A percentile compares a stretch with the other conserved stretches of the same genome.
Evolutionary conservation across 2,797 vertebrate genomes (phyloP).

Genomic region (Cryptoprocta ferox): DNA sequence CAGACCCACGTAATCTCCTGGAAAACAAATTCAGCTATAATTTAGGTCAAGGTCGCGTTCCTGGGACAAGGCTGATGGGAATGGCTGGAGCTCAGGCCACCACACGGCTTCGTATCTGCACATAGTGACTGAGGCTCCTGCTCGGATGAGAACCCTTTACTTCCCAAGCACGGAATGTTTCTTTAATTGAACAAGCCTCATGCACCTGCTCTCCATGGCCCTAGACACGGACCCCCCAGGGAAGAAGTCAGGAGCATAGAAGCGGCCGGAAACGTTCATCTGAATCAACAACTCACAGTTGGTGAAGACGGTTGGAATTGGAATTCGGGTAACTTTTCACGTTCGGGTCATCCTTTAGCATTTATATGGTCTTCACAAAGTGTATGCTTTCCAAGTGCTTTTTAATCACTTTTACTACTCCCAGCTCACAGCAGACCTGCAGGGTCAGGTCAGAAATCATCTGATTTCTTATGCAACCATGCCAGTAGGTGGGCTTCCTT

Average conservation of each 20-base stretch:
- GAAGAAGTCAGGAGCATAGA: rapidly evolving
- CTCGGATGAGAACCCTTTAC: conserved; percentile 19
- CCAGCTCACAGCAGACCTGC: background rate
- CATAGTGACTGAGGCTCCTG: conserved; percentile 48
- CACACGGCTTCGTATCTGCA: conserved; percentile 62
- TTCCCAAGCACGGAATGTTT: background rate
- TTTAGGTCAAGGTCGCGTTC: conserved; percentile 73
- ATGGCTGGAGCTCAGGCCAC: background rate
- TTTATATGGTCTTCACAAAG: background rate
- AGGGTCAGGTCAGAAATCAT: no score
- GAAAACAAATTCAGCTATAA: conserved; percentile 70
- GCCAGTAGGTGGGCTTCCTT: background rate
- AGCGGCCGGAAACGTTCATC: rapidly evolving
- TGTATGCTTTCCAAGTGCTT: background rate
- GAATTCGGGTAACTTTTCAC: background rate
- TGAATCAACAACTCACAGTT: background rate
- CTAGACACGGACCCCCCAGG: background rate
- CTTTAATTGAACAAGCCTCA: background rate
- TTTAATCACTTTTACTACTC: background rate
- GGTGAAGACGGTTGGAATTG: rapidly evolving
- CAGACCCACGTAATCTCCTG: conserved; percentile 71
- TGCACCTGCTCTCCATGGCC: background rate
- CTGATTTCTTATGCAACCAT: background rate
- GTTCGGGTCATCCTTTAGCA: background rate
- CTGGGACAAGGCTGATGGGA: conserved; percentile 71